phyloP scores from a whole-genome alignment of 2,888 invertebrate species.

The Rhamnusium bicolor region DNA sequence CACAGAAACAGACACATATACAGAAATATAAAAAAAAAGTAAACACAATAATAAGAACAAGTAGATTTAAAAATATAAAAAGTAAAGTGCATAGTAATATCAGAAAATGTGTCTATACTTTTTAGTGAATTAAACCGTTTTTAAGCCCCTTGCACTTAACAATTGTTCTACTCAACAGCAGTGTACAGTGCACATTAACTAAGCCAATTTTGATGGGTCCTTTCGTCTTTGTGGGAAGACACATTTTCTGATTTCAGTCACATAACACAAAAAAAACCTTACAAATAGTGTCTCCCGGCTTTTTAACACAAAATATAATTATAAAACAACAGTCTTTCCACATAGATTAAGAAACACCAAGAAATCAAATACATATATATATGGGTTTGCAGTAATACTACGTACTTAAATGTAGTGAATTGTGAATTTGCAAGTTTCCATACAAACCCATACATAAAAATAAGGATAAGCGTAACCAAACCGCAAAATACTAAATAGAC shows the following conservation, averaged over 20 bases:
- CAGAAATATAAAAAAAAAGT: constrained; percentile 33
- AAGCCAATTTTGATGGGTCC: constrained; percentile 72
- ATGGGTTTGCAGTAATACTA: constrained; percentile 41
- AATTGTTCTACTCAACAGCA: constrained; percentile 68
- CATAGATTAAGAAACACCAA: constrained; percentile 80
- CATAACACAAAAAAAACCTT: constrained; percentile 34
- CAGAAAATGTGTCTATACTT: constrained; percentile 81
- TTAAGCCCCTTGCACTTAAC: constrained; percentile 70
- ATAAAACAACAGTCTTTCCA: constrained; percentile 80
- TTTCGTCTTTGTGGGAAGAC: constrained; percentile 81
- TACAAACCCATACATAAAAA: constrained; percentile 37
- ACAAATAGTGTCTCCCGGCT: constrained; percentile 32
- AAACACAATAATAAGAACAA: constrained; percentile 50
- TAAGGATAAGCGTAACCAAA: constrained; percentile 17
- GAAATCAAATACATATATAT: constrained; percentile 42
- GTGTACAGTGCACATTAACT: constrained; percentile 76
- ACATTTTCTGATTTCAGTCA: constrained; percentile 84
- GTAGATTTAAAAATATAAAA: constrained; percentile 51
- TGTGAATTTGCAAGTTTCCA: not conserved
- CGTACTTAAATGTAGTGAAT: not conserved
- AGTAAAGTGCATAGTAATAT: constrained; percentile 67
- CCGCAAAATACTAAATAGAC: too few relatives aligned
- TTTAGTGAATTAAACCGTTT: constrained; percentile 44
- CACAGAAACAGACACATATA: constrained; percentile 53
- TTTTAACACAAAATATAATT: constrained; percentile 43